Percentiles rank a stretch among this genome's conserved stretches.
These are phyloP conservation scores for Perca schrenkii DNA, from an alignment of 2,113 vertebrate species.

Conservation along the genomic window DNA sequence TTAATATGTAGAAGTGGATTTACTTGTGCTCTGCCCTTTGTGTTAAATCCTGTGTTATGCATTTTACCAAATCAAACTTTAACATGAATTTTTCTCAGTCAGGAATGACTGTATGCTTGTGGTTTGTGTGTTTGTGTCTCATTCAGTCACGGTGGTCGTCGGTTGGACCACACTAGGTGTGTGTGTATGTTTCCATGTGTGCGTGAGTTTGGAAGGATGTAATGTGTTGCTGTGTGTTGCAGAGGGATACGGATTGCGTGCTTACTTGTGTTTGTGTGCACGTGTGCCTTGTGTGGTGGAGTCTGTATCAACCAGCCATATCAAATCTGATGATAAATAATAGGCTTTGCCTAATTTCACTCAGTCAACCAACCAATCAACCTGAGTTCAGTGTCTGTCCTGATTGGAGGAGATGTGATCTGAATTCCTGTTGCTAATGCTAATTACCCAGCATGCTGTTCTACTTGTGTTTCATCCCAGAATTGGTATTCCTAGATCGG, in stretches of 20 bases:
- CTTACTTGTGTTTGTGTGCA: constrained; percentile 12
- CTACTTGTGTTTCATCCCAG: constrained; percentile 61
- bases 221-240: constrained; percentile 32
- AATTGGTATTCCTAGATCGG: constrained; percentile 44
- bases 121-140: constrained; percentile 66
- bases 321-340: constrained; percentile 72
- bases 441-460: constrained; percentile 73
- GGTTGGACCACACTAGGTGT: constrained; percentile 73
- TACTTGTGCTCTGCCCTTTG: not conserved
- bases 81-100: constrained; percentile 52
- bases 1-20: not conserved
- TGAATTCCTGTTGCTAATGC: constrained; percentile 68
- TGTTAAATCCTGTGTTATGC: constrained; percentile 11
- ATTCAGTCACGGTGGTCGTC: constrained; percentile 72
- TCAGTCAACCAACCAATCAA: constrained; percentile 75
- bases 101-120: constrained; percentile 57
- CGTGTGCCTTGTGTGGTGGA: constrained; percentile 30
- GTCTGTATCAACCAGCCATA: constrained; percentile 65
- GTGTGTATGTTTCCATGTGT: constrained; percentile 55
- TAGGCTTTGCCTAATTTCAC: constrained; percentile 78
- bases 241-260: not conserved
- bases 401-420: constrained; percentile 69
- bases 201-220: constrained; percentile 12
- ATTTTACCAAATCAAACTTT: constrained; percentile 43
- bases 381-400: constrained; percentile 54